These are phyloP conservation scores for Leptobrachium leishanense DNA, from an alignment of 2,113 vertebrate species.

Conservation along the genomic window DNA sequence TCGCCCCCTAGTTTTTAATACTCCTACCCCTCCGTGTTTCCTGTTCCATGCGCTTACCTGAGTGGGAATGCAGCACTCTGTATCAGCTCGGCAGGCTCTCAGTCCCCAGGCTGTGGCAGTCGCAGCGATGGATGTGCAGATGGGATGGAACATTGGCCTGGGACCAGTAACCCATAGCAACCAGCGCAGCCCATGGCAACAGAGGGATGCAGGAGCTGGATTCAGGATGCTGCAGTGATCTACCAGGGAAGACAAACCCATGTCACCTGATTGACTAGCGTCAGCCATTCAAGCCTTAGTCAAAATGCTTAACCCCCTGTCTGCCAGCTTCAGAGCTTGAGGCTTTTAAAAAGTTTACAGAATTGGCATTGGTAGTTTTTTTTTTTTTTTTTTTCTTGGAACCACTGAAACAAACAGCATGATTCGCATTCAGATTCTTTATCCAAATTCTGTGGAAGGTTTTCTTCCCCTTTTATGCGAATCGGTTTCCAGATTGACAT, in stretches of 20 bases:
- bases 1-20: no score
- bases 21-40: neutral
- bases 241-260: neutral
- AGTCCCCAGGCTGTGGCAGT: slow-evolving; percentile 9
- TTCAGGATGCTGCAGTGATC: neutral
- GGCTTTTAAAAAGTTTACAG: no score
- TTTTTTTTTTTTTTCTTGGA: no score
- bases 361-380: no score
- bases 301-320: neutral
- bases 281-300: neutral
- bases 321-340: neutral
- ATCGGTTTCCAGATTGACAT: no score
- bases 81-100: neutral
- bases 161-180: slow-evolving; percentile 70
- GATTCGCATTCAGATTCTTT: no score
- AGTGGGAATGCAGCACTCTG: neutral
- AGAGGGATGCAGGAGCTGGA: neutral
- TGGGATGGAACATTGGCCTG: slow-evolving; percentile 49
- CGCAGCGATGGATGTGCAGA: slow-evolving; percentile 47
- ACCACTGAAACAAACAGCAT: no score
- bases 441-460: no score
- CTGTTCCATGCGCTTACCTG: neutral
- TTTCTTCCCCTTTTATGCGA: no score
- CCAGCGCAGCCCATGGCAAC: slow-evolving; percentile 67
- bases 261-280: neutral